Conservation (phyloP, 2,113 vertebrate genomes). For the Cheilinus undulatus region DNA sequence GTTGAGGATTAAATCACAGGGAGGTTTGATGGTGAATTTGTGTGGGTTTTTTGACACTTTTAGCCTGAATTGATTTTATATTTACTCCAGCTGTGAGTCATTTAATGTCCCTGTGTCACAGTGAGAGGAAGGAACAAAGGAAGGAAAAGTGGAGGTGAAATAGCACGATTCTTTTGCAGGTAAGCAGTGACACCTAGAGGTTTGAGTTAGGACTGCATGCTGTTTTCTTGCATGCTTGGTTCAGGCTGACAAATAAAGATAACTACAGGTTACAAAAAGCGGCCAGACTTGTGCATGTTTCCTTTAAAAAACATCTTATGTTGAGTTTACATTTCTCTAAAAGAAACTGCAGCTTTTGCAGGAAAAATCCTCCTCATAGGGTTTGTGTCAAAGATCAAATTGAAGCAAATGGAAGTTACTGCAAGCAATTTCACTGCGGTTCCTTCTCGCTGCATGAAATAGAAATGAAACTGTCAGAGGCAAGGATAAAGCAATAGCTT, state of each 20-base stretch:
- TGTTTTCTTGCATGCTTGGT: not conserved
- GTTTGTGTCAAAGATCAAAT: conserved; percentile 4
- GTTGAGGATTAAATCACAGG: conserved; percentile 1
- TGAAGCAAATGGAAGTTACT: not conserved
- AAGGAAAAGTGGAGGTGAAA: not conserved
- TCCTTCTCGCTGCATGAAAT: not conserved
- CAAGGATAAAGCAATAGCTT: not conserved
- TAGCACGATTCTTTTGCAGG: conserved; percentile 35
- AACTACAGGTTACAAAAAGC: not conserved
- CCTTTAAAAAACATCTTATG: not conserved
- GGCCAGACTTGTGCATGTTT: not conserved
- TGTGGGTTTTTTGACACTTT: conserved; percentile 19
- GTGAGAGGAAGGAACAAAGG: conserved; percentile 31
- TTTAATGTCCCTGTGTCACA: conserved; percentile 1
- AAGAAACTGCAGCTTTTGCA: not conserved
- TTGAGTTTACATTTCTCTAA: not conserved
- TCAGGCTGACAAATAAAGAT: not conserved
- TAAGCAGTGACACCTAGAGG: conserved; percentile 70
- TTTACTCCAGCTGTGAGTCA: conserved; percentile 24
- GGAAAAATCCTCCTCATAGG: not conserved
- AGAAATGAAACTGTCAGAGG: not conserved
- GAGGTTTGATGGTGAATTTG: conserved; percentile 5
- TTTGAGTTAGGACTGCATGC: conserved; percentile 7
- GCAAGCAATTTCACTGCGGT: not conserved
- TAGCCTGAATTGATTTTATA: conserved; percentile 3